phyloP scores from a whole-genome alignment of 2,797 vertebrate species.

The Halcyon badia region DNA sequence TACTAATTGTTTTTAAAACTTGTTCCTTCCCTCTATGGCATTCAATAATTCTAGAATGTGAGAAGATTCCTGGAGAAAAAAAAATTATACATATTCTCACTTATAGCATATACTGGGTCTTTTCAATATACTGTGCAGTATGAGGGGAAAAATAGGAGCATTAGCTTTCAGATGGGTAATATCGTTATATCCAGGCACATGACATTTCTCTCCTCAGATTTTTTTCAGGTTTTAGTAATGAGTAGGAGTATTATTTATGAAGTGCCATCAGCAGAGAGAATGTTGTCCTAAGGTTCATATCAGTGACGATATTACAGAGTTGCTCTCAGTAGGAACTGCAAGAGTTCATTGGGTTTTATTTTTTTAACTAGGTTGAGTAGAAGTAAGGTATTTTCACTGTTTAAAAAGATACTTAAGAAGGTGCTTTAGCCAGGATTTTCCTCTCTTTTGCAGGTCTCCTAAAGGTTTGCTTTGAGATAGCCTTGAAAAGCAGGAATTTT shows the following conservation, averaged over 20 bases:
- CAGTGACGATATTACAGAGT: slow-evolving; percentile 17
- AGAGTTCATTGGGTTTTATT: slow-evolving; percentile 12
- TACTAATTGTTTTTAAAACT: slow-evolving; percentile 85
- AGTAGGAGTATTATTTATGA: slow-evolving; percentile 56
- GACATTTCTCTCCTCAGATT: slow-evolving; percentile 30
- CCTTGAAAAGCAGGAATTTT: background rate
- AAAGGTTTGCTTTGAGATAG: background rate
- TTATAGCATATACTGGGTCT: slow-evolving; percentile 1
- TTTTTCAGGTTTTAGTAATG: slow-evolving; percentile 54
- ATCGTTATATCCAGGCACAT: slow-evolving; percentile 7
- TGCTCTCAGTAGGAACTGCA: slow-evolving; percentile 27
- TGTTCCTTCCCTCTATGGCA: slow-evolving; percentile 74
- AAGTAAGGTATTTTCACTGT: background rate
- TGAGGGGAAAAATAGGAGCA: slow-evolving; percentile 24
- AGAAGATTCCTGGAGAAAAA: slow-evolving; percentile 44
- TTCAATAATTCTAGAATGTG: slow-evolving; percentile 69
- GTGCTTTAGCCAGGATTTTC: background rate
- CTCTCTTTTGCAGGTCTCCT: background rate
- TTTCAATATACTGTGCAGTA: slow-evolving; percentile 30
- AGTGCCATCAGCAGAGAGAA: background rate
- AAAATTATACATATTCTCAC: background rate
- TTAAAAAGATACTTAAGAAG: slow-evolving; percentile 12
- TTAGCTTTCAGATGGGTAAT: slow-evolving; percentile 37
- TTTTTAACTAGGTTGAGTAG: slow-evolving; percentile 41
- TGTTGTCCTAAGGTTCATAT: slow-evolving; percentile 46